A percentile compares a stretch with the other conserved stretches of the same genome.
These are phyloP conservation scores for Polia nebulosa DNA, from an alignment of 2,888 invertebrate genomes.

Conservation along the genomic window DNA sequence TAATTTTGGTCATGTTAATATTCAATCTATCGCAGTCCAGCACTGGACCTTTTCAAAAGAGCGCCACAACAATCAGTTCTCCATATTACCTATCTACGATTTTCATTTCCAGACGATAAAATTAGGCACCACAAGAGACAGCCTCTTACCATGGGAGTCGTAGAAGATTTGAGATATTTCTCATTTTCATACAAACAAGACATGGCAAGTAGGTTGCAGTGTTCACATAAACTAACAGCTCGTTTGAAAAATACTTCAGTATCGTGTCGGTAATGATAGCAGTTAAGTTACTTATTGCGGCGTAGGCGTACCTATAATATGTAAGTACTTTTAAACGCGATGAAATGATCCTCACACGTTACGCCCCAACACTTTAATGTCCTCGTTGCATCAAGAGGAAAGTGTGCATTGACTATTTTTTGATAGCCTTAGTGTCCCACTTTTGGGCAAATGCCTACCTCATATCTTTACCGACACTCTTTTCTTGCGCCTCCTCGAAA, in stretches of 20 bases:
- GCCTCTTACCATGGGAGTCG: too few species aligned
- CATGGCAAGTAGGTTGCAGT: neutral
- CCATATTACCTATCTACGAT: neutral
- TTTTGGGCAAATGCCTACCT: too few species aligned
- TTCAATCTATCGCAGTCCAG: neutral
- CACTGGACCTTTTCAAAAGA: neutral
- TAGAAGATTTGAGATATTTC: neutral
- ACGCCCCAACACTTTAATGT: slow-evolving; percentile 57
- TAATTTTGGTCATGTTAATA: neutral
- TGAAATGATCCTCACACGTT: slow-evolving; percentile 59
- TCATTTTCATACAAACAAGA: neutral
- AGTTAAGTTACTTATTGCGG: slow-evolving; percentile 47
- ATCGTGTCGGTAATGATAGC: slow-evolving; percentile 58
- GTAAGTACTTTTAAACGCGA: slow-evolving; percentile 44
- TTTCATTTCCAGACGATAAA: too few species aligned
- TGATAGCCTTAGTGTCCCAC: too few species aligned
- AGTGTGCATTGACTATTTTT: too few species aligned
- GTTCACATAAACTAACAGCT: slow-evolving; percentile 6
- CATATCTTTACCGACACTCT: too few species aligned
- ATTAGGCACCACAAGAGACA: too few species aligned
- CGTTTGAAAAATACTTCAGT: slow-evolving; percentile 41
- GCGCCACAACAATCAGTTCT: neutral
- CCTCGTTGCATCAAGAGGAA: slow-evolving; percentile 25
- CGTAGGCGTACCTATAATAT: slow-evolving; percentile 36
- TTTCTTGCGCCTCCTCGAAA: too few species aligned